Base-by-base conservation (phyloP, 1,140 invertebrate species). In the Dreissena rostriformis region DNA sequence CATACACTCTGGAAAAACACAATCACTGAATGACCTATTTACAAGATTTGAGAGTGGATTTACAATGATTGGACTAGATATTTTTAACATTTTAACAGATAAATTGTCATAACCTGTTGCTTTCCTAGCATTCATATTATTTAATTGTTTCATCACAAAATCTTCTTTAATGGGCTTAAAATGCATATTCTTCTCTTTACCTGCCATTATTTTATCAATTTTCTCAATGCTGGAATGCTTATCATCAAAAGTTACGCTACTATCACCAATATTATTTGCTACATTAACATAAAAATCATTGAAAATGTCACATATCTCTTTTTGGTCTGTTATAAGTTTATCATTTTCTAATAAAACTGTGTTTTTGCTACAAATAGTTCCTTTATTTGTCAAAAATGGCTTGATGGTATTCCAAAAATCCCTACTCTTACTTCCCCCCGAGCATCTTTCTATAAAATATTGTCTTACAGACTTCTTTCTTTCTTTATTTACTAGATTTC, bases 121-220 rank as follows among this genome's bases (percentile, higher is more conserved):
- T 78, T 83, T 76, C 86, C 90, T 92, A 92, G 89, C 52, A 68
- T 68, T 39, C 15, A 73, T 51, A 10, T 53, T 73, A 53, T 73
- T 73, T 49, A 52, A 49, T 22, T 73, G 71, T 24, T 73, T 73
- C 11, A 10, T 6, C 6, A 73, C 51, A n/a, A 73, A 52, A 73
- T 49, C 24, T 12, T 15, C 7, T 17, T 49, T 52, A 8, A 49
- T 49, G 19, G 10, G 49, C n/a, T 73, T 52, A 14, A 73, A 24
- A 73, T 11, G 8, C 19, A 61, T 19, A 26, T 10, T 80, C n/a
- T 12, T 55, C 8, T 68, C 52, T 26, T 17, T 71, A 12, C 24
- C 22, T 26, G 2, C 49, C 26, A 73, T 82, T 29, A 61, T 52
- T 79, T 72, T n/a, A 14, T 67, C 65, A 11, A 85, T 73, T 17